Evolutionary conservation across 2,797 vertebrate species (phyloP), one percentile per base, ranked within the genome.

Genomic region (Myotis planiceps): DNA sequence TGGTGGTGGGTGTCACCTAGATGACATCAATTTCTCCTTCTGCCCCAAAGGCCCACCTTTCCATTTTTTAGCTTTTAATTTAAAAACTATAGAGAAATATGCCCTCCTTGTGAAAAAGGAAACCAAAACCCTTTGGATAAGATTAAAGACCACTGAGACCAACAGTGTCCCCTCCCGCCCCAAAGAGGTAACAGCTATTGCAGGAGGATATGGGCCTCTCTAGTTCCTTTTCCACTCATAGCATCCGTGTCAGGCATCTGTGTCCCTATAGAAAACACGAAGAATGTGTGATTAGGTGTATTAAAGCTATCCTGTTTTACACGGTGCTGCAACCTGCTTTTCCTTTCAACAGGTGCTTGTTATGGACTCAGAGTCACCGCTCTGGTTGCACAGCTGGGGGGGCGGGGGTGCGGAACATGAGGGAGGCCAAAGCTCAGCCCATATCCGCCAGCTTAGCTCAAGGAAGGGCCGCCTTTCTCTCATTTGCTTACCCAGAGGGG

Each of bases 1-100:
- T 1, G 29, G 14, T 27, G 16, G 14, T 5, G 27, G 15, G 16
- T 37, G 9, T 66, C 32, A 65, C 42, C 37, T 9, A 15, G 53
- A 29, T 27, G 15, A 55, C 45, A 7, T 27, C 74, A 19, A 53
- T 82, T 47, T 82, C 71, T 88, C 53, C 81, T 85, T 93, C 32
- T 86, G 55, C 55, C 45, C 13, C 32, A 49, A 69, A 71, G 69
- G 13, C 32, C 19, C 34, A 55, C 7, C 10, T 88, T 85, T 34
- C 58, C 5, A 3, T 49, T 16, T 76, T 71, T 84, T 23, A 60
- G 21, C 39, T 79, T 90, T 94, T 45, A 42, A 58, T 63, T 68
- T 79, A 51, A 88, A 90, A 23, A 66, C 42, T 45, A 27, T 16
- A 66, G 39, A 65, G 29, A 94, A 66, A 49, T 42, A 32, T 10